Conservation (phyloP, 2,797 vertebrate species). For the Crypturellus tataupa region DNA sequence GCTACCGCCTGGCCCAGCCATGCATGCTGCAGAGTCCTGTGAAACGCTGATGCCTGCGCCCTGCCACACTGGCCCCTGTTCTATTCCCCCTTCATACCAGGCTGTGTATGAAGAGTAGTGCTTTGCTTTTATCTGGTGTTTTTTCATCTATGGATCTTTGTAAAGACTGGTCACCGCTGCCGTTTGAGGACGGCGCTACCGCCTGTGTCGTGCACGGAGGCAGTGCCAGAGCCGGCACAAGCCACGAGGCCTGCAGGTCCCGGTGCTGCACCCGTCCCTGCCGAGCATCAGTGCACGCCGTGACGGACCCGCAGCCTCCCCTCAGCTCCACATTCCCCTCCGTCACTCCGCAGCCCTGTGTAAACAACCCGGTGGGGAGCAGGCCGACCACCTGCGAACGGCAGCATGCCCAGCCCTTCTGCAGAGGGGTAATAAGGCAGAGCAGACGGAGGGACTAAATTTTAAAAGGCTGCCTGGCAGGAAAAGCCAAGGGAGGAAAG, state of each 20-base stretch:
- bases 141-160: not conserved
- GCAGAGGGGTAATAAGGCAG: slow-evolving; percentile 8
- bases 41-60: rapidly evolving
- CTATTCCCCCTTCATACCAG: not conserved
- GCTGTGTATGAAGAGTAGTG: not conserved
- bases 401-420: not conserved
- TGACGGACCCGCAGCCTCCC: not conserved
- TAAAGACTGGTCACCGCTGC: rapidly evolving
- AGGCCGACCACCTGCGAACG: not conserved
- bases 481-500: not conserved
- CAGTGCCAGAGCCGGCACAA: not conserved
- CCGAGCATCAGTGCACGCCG: rapidly evolving
- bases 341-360: rapidly evolving
- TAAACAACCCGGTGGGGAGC: not conserved
- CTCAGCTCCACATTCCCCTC: rapidly evolving
- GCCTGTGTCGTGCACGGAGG: rapidly evolving
- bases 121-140: not conserved
- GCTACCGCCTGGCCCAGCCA: not conserved
- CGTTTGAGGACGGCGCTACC: not conserved
- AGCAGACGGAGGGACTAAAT: not conserved
- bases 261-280: not conserved
- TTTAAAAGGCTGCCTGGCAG: slow-evolving; percentile 36
- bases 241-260: not conserved
- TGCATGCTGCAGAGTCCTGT: rapidly evolving
- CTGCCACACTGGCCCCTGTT: not conserved